Evolutionary conservation across 2,113 vertebrate genomes (phyloP).

Genomic region (Ophiodon elongatus): DNA sequence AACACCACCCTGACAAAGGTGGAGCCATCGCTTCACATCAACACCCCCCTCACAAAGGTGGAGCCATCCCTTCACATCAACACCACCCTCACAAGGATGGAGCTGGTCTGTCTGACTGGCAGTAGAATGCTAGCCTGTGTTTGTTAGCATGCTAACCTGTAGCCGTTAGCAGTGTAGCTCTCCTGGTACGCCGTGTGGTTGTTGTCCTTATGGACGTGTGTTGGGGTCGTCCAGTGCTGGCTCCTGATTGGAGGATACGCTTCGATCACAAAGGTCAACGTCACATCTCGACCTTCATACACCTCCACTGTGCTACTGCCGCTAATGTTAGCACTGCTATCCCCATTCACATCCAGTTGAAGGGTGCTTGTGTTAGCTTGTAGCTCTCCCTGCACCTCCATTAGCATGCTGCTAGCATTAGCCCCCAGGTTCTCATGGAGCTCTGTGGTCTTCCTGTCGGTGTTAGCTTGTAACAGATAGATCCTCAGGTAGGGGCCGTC

Average conservation of each 20-base stretch:
- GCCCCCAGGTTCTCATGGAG: not conserved
- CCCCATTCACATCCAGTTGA: not conserved
- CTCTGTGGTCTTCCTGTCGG: not conserved
- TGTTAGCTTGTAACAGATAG: constrained; percentile 49
- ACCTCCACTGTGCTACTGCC: constrained; percentile 72
- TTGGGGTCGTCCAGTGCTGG: constrained; percentile 79
- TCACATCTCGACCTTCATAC: constrained; percentile 77
- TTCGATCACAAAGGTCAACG: constrained; percentile 82
- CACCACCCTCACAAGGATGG: too few relatives aligned
- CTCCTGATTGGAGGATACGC: constrained; percentile 86
- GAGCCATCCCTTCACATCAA: too few relatives aligned
- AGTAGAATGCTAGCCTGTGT: too few relatives aligned
- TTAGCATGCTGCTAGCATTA: constrained; percentile 5
- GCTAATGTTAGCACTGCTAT: constrained; percentile 9
- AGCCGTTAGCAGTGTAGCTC: constrained; percentile 16
- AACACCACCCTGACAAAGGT: too few relatives aligned
- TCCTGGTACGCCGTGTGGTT: constrained; percentile 12
- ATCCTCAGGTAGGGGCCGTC: constrained; percentile 87
- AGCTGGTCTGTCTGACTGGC: too few relatives aligned
- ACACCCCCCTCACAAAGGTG: too few relatives aligned
- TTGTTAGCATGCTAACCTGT: constrained; percentile 66
- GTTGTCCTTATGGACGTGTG: not conserved
- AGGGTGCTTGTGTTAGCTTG: constrained; percentile 11
- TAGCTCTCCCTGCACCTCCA: not conserved
- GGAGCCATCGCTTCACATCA: too few relatives aligned